Conservation (phyloP, 2,113 vertebrate species). For the Platichthys stellatus region DNA sequence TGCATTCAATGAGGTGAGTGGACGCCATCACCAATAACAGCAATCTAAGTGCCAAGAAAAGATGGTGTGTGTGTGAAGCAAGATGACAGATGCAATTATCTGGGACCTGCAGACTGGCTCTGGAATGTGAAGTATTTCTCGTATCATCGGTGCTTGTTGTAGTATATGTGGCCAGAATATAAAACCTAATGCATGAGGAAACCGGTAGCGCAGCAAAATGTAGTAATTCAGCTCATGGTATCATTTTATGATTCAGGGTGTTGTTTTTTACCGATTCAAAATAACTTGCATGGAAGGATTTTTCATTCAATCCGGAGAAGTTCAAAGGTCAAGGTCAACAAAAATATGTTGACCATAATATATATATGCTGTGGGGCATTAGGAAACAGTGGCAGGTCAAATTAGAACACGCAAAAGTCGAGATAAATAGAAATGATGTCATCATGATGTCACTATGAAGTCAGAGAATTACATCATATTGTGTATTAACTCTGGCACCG, state of each 20-base stretch:
- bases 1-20: constrained; percentile 31
- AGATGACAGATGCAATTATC: constrained; percentile 37
- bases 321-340: too few relatives aligned
- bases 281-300: too few relatives aligned
- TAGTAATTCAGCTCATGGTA: not conserved
- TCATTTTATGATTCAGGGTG: too few relatives aligned
- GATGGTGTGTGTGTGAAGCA: constrained; percentile 1
- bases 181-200: not conserved
- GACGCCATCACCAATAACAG: constrained; percentile 17
- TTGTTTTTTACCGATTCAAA: too few relatives aligned
- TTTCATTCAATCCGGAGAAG: too few relatives aligned
- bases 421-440: not conserved
- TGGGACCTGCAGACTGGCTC: not conserved
- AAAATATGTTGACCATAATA: too few relatives aligned
- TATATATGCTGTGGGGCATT: too few relatives aligned
- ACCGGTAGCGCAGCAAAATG: not conserved
- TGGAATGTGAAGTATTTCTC: not conserved
- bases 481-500: not conserved
- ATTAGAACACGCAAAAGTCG: too few relatives aligned
- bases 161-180: not conserved
- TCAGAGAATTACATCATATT: not conserved
- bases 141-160: not conserved
- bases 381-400: too few relatives aligned
- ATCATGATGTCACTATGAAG: not conserved
- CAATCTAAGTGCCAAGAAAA: constrained; percentile 35